Evolutionary conservation across 1,140 invertebrate genomes (phyloP).

Genomic region (Caenorhabditis latens): DNA sequence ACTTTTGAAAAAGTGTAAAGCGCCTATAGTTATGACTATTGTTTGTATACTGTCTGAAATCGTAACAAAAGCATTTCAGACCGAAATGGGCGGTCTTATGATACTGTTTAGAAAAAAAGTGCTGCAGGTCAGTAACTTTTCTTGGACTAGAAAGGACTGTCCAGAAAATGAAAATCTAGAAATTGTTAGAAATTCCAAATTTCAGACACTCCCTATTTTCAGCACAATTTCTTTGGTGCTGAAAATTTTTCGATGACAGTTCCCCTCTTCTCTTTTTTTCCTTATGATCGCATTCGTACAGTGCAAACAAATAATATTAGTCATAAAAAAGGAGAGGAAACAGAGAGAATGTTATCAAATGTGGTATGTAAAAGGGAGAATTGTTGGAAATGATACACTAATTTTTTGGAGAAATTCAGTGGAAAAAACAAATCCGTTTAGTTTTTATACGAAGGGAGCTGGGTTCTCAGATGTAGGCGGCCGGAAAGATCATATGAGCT

Average conservation of each 20-base stretch:
- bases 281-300: conserved; percentile 1
- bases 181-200: not conserved
- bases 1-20: not conserved
- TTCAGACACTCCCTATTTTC: conserved; percentile 5
- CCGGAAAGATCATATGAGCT: too few relatives aligned
- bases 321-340: conserved; percentile 1
- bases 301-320: conserved; percentile 28
- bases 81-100: too few relatives aligned
- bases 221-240: not conserved
- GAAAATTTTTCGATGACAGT: too few relatives aligned
- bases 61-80: not conserved
- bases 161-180: not conserved
- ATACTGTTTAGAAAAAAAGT: too few relatives aligned
- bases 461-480: too few relatives aligned
- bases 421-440: too few relatives aligned
- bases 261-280: not conserved
- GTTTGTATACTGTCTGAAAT: not conserved
- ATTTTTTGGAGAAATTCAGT: too few relatives aligned
- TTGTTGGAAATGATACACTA: too few relatives aligned
- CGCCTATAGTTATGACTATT: conserved; percentile 5
- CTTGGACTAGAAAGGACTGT: too few relatives aligned
- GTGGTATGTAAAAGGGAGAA: too few relatives aligned
- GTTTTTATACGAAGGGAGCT: too few relatives aligned
- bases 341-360: not conserved
- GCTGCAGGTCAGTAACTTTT: too few relatives aligned